A percentile compares a stretch with the other conserved stretches of the same genome.
phyloP scores from a whole-genome alignment of 2,113 vertebrate species.

The Cyanistes caeruleus region DNA sequence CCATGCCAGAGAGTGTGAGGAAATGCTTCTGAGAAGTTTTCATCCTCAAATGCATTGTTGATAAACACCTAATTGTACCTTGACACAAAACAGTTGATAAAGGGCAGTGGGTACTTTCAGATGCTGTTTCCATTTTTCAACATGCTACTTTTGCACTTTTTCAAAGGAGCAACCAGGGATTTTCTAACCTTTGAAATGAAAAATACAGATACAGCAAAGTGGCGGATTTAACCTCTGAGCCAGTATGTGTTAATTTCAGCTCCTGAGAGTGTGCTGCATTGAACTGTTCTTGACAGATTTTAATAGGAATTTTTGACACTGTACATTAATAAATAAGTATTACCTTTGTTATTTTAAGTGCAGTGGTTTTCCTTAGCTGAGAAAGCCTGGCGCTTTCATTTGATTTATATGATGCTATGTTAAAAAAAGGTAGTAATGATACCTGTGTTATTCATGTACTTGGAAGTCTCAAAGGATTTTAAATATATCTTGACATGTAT shows the following conservation, averaged over 20 bases:
- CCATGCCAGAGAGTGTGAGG: background rate
- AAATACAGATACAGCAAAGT: background rate
- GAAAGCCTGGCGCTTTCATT: background rate
- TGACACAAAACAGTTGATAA: background rate
- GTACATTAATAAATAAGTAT: constrained; percentile 39
- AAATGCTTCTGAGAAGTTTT: background rate
- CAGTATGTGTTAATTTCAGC: constrained; percentile 1
- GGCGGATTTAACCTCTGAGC: background rate
- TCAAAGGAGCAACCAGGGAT: background rate
- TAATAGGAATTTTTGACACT: constrained; percentile 43
- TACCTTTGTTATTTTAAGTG: constrained; percentile 59
- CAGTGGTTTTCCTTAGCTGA: constrained; percentile 52
- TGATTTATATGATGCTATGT: constrained; percentile 59
- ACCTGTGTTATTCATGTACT: constrained; percentile 47
- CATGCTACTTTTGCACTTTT: background rate
- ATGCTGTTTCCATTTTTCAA: background rate
- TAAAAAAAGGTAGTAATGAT: constrained; percentile 51
- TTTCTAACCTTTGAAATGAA: background rate
- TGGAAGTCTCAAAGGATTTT: constrained; percentile 45
- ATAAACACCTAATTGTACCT: background rate
- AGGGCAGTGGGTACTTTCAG: background rate
- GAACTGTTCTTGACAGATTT: constrained; percentile 45
- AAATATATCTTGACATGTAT: constrained; percentile 50
- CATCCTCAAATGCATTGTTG: background rate
- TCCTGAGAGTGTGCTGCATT: background rate